phyloP scores from a whole-genome alignment of 2,888 invertebrate genomes.

The Melipona beecheii region DNA sequence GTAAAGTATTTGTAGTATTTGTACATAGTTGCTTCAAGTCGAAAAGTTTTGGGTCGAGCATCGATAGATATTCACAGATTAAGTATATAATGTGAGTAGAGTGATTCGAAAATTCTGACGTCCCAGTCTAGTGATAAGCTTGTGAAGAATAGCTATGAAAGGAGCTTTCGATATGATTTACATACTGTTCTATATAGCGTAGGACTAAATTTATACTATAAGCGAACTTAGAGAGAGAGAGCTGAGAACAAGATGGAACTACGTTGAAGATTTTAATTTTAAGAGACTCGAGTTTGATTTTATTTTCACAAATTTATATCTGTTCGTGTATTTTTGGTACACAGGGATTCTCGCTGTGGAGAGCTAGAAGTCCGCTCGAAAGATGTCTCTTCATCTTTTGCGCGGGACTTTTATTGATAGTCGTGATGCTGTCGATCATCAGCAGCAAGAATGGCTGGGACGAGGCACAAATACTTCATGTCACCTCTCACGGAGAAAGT shows the following conservation, averaged over 20 bases:
- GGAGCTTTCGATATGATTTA: neutral
- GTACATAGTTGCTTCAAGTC: neutral
- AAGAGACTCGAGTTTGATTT: neutral
- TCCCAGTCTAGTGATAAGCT: neutral
- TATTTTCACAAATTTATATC: neutral
- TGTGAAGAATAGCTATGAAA: neutral
- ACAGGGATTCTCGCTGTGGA: slow-evolving; percentile 91
- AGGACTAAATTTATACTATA: neutral
- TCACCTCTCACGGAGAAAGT: slow-evolving; percentile 80
- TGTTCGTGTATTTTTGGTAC: neutral
- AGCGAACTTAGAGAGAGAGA: neutral
- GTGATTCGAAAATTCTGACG: neutral
- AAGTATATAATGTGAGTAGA: neutral
- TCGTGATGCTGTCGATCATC: slow-evolving; percentile 87
- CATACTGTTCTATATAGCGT: neutral
- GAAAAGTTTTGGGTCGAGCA: neutral
- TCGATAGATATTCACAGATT: neutral
- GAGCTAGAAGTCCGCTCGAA: slow-evolving; percentile 89
- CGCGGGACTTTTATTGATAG: slow-evolving; percentile 86
- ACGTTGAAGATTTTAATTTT: neutral
- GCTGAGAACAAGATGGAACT: neutral
- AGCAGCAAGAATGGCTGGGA: slow-evolving; percentile 82
- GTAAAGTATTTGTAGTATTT: neutral
- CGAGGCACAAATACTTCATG: slow-evolving; percentile 78
- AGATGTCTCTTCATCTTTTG: slow-evolving; percentile 88